Evolutionary conservation across 2,888 invertebrate genomes (phyloP).

Genomic region (Eurytoma adleriae): DNA sequence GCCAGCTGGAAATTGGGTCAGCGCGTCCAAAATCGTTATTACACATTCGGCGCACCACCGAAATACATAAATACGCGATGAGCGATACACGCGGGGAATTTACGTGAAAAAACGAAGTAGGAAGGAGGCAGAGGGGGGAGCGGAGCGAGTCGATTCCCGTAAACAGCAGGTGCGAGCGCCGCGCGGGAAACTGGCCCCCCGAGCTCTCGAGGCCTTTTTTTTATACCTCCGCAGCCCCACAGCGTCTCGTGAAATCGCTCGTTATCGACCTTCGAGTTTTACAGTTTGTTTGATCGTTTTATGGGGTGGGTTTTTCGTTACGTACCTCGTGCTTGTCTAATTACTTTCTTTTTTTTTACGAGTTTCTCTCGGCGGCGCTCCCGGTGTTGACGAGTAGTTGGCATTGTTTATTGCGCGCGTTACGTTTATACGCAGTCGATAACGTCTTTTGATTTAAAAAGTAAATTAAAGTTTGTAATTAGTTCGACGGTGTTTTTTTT

Average conservation of each 20-base stretch:
- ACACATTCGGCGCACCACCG: conserved; percentile 1
- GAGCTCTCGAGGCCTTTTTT: neutral
- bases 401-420: no score
- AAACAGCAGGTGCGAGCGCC: conserved; percentile 69
- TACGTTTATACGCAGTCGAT: no score
- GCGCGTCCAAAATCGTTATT: conserved; percentile 40
- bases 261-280: conserved; percentile 24
- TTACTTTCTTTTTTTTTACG: no score
- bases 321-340: no score
- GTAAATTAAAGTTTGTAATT: no score
- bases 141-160: conserved; percentile 47
- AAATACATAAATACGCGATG: conserved; percentile 26
- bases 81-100: conserved; percentile 2
- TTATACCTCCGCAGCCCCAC: neutral
- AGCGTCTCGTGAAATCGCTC: neutral
- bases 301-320: neutral
- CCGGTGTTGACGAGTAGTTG: no score
- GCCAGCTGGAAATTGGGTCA: conserved; percentile 42
- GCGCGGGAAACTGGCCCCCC: conserved; percentile 50
- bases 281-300: conserved; percentile 14
- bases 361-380: no score
- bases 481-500: no score
- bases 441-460: no score
- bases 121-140: neutral
- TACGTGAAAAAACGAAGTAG: conserved; percentile 23